Evolutionary conservation across 37 sponge, comb jelly and placozoan species (phyloP).

Genomic region (Mnemiopsis leidyi): DNA sequence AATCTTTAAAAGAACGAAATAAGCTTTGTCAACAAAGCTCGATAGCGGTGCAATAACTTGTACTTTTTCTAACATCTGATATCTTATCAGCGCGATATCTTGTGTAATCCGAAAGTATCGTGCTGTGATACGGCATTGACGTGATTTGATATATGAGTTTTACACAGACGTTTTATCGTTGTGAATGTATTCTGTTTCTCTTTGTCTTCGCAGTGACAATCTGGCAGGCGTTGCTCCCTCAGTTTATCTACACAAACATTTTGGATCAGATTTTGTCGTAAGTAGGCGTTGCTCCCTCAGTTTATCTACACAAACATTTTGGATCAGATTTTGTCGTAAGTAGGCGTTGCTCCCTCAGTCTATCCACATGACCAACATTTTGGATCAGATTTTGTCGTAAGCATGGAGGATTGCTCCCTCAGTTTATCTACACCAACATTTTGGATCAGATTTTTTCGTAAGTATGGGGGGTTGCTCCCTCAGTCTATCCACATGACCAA

Average conservation of each 20-base stretch:
- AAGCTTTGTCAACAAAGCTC: too few species aligned
- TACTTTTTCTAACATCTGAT: too few species aligned
- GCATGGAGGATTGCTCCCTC: constrained; percentile 24
- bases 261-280: not conserved
- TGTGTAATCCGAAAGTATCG: too few species aligned
- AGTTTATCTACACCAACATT: not conserved
- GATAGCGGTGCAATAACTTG: too few species aligned
- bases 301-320: constrained; percentile 2
- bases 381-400: not conserved
- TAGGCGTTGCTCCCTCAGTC: constrained; percentile 2
- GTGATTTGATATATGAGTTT: not conserved
- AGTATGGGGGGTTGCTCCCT: constrained; percentile 18
- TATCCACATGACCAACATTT: not conserved
- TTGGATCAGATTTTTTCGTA: not conserved
- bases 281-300: constrained; percentile 27
- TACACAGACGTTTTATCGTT: not conserved
- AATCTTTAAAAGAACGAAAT: too few species aligned
- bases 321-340: not conserved
- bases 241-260: not conserved
- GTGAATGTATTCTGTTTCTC: constrained; percentile 15
- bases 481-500: not conserved
- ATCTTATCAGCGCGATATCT: too few species aligned
- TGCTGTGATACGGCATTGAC: not conserved
- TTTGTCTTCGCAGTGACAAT: constrained; percentile 27
- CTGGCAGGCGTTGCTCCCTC: not conserved